These are phyloP conservation scores for Leguminivora glycinivorella DNA, from an alignment of 1,140 invertebrate genomes.

Conservation along the genomic window DNA sequence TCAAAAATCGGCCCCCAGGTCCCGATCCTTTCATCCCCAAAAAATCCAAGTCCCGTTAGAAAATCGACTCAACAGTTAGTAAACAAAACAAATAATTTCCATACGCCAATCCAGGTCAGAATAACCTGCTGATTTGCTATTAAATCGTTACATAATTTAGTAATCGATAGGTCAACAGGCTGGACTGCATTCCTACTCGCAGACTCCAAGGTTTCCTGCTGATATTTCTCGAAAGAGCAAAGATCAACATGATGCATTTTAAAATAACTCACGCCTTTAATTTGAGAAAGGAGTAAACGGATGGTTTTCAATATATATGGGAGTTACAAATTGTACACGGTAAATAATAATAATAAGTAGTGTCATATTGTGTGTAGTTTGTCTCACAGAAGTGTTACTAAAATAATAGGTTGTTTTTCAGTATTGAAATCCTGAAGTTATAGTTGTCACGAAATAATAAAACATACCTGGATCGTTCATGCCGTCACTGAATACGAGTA, in stretches of 20 bases:
- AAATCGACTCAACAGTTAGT: neutral
- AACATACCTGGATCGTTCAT: no score
- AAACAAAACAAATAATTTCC: neutral
- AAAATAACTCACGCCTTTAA: neutral
- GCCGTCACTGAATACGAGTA: no score
- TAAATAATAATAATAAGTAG: no score
- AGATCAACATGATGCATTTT: neutral
- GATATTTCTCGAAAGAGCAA: constrained; percentile 14
- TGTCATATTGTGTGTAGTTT: no score
- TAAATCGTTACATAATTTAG: constrained; percentile 15
- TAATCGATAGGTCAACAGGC: constrained; percentile 3
- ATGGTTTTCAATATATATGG: neutral
- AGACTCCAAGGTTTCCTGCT: constrained; percentile 9
- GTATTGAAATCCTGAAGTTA: no score
- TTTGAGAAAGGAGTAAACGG: neutral
- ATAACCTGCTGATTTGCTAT: constrained; percentile 12
- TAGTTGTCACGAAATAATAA: no score
- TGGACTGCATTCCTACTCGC: constrained; percentile 3
- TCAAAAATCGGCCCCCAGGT: no score
- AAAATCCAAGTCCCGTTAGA: neutral
- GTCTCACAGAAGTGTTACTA: no score
- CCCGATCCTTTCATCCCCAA: neutral
- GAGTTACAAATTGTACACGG: no score
- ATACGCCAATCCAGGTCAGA: neutral
- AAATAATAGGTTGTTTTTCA: no score